Evolutionary conservation across 2,113 vertebrate species (phyloP), one percentile per base, ranked within the genome.

Genomic region (Nematolebias whitei): DNA sequence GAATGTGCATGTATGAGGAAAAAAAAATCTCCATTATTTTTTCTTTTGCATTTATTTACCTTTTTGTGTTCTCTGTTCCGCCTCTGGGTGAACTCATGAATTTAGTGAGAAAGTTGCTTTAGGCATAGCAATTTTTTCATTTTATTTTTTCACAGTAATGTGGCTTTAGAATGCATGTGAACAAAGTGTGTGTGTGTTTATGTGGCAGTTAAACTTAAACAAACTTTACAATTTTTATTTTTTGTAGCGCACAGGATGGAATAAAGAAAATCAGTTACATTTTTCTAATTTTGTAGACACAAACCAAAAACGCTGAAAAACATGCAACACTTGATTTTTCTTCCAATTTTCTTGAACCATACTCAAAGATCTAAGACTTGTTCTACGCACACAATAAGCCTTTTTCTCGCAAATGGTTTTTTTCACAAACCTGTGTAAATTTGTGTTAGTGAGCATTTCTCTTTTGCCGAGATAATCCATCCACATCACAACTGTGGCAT

Each of bases 301-400:
- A 48, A 48, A 58, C 68, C 73, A 15, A 76, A 80, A 71, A 67
- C n/a, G n/a, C n/a, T n/a, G n/a, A n/a, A n/a, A n/a, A n/a, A n/a
- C n/a, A n/a, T n/a, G n/a, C n/a, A n/a, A n/a, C n/a, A n/a, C n/a
- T n/a, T n/a, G n/a, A n/a, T n/a, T n/a, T n/a, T n/a, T n/a, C n/a
- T n/a, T n/a, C n/a, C n/a, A n/a, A n/a, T n/a, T n/a, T n/a, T n/a
- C n/a, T n/a, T n/a, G n/a, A n/a, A n/a, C n/a, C n/a, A n/a, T n/a
- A n/a, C n/a, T n/a, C n/a, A n/a, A n/a, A n/a, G n/a, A n/a, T n/a
- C n/a, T n/a, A n/a, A n/a, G n/a, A n/a, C n/a, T n/a, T n/a, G n/a
- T n/a, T n/a, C n/a, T n/a, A n/a, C n/a, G n/a, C n/a, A n/a, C n/a
- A n/a, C n/a, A n/a, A n/a, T n/a, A n/a, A n/a, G n/a, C n/a, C n/a